phyloP scores from a whole-genome alignment of 2,113 vertebrate species.

The Lichenostomus cassidix region DNA sequence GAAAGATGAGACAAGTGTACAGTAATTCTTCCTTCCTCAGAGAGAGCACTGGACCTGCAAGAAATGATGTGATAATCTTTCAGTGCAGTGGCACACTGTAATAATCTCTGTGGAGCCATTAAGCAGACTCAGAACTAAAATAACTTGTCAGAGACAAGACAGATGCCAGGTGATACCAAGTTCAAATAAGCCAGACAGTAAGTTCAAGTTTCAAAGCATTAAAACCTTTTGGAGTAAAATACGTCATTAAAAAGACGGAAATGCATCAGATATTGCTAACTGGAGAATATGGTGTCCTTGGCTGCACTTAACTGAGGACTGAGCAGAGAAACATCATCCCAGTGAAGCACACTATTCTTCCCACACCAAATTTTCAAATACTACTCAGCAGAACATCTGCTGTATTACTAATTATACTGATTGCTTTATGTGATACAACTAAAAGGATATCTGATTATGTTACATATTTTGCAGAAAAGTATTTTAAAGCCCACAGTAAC shows the following conservation, averaged over 20 bases:
- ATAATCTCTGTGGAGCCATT: neutral
- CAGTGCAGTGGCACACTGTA: neutral
- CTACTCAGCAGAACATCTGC: neutral
- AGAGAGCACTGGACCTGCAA: neutral
- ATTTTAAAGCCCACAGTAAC: neutral
- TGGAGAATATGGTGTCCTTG: neutral
- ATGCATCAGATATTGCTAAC: neutral
- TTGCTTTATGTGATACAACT: neutral
- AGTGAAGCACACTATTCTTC: neutral
- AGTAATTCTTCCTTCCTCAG: neutral
- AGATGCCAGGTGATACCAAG: neutral
- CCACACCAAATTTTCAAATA: neutral
- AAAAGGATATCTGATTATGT: neutral
- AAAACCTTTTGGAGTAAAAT: neutral
- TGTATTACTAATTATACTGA: neutral
- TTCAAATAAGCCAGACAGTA: neutral
- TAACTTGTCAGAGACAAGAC: neutral
- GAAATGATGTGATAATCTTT: neutral
- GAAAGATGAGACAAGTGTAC: neutral
- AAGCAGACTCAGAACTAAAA: neutral
- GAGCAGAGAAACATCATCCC: neutral
- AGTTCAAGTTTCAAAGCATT: neutral
- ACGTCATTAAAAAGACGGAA: neutral
- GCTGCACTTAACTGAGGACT: neutral
- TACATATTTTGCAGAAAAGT: neutral